Evolutionary conservation across 2,888 invertebrate species (phyloP).

Genomic region (Muschampia plurimacula): DNA sequence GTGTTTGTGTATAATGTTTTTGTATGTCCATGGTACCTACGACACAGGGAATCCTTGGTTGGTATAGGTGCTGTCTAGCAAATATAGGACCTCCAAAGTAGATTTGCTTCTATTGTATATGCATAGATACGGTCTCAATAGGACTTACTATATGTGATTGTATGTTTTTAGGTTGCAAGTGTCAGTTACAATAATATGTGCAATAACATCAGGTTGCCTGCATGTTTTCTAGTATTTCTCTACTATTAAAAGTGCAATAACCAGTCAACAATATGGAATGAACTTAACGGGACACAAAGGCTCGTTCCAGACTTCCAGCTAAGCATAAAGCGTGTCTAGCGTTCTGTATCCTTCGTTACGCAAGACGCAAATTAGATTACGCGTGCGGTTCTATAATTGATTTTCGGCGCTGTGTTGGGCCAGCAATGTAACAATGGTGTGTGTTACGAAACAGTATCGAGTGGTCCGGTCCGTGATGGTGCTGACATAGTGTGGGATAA

Average conservation of each 20-base stretch:
- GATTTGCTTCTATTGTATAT: too few relatives aligned
- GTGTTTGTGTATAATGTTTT: too few relatives aligned
- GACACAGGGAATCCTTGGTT: too few relatives aligned
- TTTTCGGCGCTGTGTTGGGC: conserved; percentile 58
- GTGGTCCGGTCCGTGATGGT: conserved; percentile 53
- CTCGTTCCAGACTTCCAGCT: not conserved
- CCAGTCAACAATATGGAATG: not conserved
- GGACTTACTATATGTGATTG: too few relatives aligned
- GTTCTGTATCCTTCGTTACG: conserved; percentile 52
- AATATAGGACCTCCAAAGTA: too few relatives aligned
- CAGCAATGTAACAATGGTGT: conserved; percentile 67
- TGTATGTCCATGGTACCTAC: too few relatives aligned
- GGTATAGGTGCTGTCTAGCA: too few relatives aligned
- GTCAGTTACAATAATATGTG: not conserved
- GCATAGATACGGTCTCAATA: too few relatives aligned
- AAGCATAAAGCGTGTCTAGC: not conserved
- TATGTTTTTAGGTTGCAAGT: not conserved
- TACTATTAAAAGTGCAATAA: not conserved
- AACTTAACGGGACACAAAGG: not conserved
- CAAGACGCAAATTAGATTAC: conserved; percentile 69
- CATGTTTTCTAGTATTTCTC: not conserved
- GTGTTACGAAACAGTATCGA: conserved; percentile 64
- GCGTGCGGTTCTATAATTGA: conserved; percentile 71
- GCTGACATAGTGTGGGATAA: conserved; percentile 23
- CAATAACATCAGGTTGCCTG: not conserved